Conservation (phyloP, 2,797 vertebrate genomes). For the Dendrocincla tyrannina region DNA sequence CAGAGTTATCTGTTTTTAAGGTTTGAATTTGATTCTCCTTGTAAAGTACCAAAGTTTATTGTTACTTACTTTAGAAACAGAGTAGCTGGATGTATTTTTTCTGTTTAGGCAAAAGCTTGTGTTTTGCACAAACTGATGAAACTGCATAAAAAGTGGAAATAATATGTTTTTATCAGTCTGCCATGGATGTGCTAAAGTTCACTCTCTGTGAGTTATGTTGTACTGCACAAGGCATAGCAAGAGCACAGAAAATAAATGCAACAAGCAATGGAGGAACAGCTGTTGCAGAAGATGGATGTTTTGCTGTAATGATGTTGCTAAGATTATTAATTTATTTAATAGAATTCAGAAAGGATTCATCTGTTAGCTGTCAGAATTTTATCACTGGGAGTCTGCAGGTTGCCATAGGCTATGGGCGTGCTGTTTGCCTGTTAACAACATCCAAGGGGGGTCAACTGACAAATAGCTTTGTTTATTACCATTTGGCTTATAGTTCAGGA, state of each 20-base stretch:
- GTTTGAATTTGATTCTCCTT: background rate
- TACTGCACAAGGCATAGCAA: background rate
- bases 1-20: background rate
- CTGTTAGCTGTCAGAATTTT: conserved; percentile 70
- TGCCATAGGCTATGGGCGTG: conserved; percentile 61
- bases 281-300: conserved; percentile 70
- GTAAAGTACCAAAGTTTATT: background rate
- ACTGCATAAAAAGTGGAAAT: background rate
- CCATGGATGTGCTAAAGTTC: background rate
- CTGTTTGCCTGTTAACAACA: conserved; percentile 63
- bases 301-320: conserved; percentile 68
- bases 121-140: background rate
- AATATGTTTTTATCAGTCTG: conserved; percentile 1
- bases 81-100: background rate
- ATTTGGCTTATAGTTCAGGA: conserved; percentile 60
- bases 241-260: conserved; percentile 49
- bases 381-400: conserved; percentile 40
- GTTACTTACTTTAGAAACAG: background rate
- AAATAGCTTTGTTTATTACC: conserved; percentile 74
- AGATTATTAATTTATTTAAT: conserved; percentile 76
- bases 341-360: conserved; percentile 71
- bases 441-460: conserved; percentile 65
- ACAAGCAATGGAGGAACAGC: conserved; percentile 44
- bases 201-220: background rate
- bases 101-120: background rate